Evolutionary conservation across 1,140 invertebrate species (phyloP), one percentile per base, ranked within the genome.

Genomic region (Adoxophyes honmai): DNA sequence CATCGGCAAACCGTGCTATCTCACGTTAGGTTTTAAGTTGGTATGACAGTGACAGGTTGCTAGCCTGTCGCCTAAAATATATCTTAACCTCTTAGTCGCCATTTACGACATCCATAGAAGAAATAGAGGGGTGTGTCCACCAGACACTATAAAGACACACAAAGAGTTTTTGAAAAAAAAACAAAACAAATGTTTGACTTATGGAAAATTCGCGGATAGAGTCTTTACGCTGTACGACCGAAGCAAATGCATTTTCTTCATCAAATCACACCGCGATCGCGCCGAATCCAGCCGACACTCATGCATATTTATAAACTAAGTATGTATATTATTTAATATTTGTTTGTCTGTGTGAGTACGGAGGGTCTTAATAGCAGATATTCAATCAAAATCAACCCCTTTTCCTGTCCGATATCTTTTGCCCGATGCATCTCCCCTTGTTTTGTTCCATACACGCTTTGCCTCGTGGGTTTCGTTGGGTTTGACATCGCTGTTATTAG

Each of bases 351-450:
- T 76, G 78, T 55, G 74, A 62, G 55, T 35, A 36, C 65, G 74
- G 73, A 67, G 76, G 73, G 66, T 68, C 76, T 78, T 85, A 86
- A 87, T 87, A 86, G 80, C 84, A 86, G 82, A 88, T 86, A 86
- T 88, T 86, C 82, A 86, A 88, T 86, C 82, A 86, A 86, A 86
- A 83, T 81, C 79, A 84, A 85, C 81, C 85, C 81, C 77, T 82
- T 81, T 61, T 66, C 69, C 70, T 71, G 72, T 64, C 77, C 82
- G 80, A 82, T 84, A 83, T 82, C 81, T 86, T 81, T 78, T 70
- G 72, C 62, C 66, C 73, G 69, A 69, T 73, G 64, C 73, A 69
- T 76, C 79, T 74, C 81, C 81, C 73, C 71, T 62, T 69, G 67
- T 74, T 75, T 79, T 76, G 70, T 77, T 79, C 76, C 68, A 63